Conservation (phyloP, 2,888 invertebrate species). For the Scotopteryx bipunctaria region DNA sequence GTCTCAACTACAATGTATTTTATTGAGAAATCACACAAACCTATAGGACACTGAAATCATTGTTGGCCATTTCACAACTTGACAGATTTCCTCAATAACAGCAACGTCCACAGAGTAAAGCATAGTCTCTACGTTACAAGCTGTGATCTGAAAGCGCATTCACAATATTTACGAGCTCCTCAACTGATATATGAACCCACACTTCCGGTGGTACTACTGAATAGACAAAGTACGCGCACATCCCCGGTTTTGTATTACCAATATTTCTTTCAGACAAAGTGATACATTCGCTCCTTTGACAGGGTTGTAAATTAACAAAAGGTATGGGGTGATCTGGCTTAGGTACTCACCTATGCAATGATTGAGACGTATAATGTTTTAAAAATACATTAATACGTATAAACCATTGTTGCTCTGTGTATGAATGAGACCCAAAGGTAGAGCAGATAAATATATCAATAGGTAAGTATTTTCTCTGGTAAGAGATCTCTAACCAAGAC, state of each 20-base stretch:
- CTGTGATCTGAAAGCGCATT: conserved; percentile 39
- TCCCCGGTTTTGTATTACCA: conserved; percentile 19
- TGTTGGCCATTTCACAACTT: conserved; percentile 1
- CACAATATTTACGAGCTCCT: conserved; percentile 63
- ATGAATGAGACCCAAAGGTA: too few species aligned
- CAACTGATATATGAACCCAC: conserved; percentile 70
- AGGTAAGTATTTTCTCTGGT: too few species aligned
- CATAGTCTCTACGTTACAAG: conserved; percentile 6
- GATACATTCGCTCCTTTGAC: conserved; percentile 19
- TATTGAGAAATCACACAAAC: neutral
- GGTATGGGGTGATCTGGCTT: conserved; percentile 1
- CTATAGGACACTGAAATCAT: neutral
- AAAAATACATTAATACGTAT: too few species aligned
- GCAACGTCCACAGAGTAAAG: neutral
- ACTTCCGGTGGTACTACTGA: conserved; percentile 55
- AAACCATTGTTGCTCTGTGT: too few species aligned
- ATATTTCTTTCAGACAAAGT: conserved; percentile 24
- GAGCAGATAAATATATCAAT: too few species aligned
- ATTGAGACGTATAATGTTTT: too few species aligned
- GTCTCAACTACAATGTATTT: too few species aligned
- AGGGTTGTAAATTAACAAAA: conserved; percentile 9
- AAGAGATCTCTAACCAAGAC: too few species aligned
- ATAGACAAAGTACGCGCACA: conserved; percentile 32
- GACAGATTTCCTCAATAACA: conserved; percentile 8
- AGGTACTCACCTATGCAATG: too few species aligned